These are phyloP conservation scores for Sciaenops ocellatus DNA, from an alignment of 2,797 vertebrate genomes.

Conservation along the genomic window DNA sequence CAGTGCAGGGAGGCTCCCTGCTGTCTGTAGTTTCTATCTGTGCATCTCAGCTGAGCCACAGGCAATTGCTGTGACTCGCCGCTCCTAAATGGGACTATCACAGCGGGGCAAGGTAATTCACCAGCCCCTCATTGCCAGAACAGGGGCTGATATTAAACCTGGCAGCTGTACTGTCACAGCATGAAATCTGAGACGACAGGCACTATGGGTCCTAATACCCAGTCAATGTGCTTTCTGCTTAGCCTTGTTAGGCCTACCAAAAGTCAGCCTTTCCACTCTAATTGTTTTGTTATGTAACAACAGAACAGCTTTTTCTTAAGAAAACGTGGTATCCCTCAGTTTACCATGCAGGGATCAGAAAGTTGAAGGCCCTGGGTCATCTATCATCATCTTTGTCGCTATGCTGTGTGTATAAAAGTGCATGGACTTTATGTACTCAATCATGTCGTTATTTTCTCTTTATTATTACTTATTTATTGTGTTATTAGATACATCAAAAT, in stretches of 20 bases:
- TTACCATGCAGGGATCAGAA: not conserved
- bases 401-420: no score
- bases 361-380: not conserved
- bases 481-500: no score
- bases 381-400: not conserved
- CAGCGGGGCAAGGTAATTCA: constrained; percentile 60
- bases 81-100: constrained; percentile 47
- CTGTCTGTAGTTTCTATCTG: constrained; percentile 31
- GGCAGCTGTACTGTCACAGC: constrained; percentile 68
- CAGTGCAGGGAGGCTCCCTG: constrained; percentile 10
- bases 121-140: constrained; percentile 44
- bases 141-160: constrained; percentile 69
- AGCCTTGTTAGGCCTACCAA: constrained; percentile 40
- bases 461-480: not conserved
- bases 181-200: constrained; percentile 74
- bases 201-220: constrained; percentile 66
- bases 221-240: constrained; percentile 64
- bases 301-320: constrained; percentile 19
- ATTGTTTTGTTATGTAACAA: constrained; percentile 65
- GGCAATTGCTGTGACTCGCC: constrained; percentile 24
- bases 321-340: not conserved
- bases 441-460: not conserved
- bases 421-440: no score
- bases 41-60: constrained; percentile 36
- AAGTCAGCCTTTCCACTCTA: constrained; percentile 54